Conservation (phyloP, 2,797 vertebrate genomes). For the Varecia variegata region DNA sequence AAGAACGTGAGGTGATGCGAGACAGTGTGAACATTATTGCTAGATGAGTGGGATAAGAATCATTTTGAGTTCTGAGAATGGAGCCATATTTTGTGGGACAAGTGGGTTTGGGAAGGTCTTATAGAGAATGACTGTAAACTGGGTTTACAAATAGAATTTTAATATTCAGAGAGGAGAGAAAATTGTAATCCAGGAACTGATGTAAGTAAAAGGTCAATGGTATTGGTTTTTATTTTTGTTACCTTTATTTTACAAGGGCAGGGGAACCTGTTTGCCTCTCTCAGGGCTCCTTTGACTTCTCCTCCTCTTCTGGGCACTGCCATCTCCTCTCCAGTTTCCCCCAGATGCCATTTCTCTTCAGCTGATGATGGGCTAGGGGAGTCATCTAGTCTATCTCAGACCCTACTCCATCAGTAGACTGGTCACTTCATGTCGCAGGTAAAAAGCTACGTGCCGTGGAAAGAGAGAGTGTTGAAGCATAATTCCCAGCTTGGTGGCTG, state of each 20-base stretch:
- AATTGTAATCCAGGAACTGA: neutral
- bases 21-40: neutral
- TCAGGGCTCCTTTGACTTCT: neutral
- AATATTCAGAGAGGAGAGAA: neutral
- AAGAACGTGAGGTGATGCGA: neutral
- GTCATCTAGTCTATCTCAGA: neutral
- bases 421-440: neutral
- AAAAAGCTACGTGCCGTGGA: neutral
- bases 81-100: neutral
- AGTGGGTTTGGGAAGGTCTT: neutral
- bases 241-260: neutral
- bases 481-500: neutral
- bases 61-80: neutral
- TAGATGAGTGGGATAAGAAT: neutral
- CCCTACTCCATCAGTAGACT: neutral
- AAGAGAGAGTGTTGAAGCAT: rapidly evolving
- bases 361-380: neutral
- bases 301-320: neutral
- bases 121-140: neutral
- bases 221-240: neutral
- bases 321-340: neutral
- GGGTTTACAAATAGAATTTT: neutral
- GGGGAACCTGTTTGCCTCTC: neutral
- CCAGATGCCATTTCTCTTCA: neutral
- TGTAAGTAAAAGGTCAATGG: neutral